Evolutionary conservation across 2,797 vertebrate species (phyloP), one percentile per base, ranked within the genome.

Genomic region (Cichlasoma orientale): DNA sequence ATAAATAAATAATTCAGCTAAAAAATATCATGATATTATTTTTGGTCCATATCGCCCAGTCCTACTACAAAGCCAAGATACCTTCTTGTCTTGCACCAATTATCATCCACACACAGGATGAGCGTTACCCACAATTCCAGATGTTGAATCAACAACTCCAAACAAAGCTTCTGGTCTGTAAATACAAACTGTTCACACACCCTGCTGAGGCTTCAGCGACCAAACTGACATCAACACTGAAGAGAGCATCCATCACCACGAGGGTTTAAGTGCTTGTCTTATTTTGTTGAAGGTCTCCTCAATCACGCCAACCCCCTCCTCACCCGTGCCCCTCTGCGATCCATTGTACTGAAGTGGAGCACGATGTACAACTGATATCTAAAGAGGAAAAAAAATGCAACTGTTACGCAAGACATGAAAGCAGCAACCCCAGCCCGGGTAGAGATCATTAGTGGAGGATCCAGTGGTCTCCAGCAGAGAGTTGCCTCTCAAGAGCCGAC

Each of bases 361-460:
- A 76, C 55, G 3, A 31, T 75, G 84, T 86, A 82, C 81, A 52
- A 81, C 36, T 75, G 76, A 82, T 89, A 92, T 87, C 73, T 82
- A 54, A 78, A 85, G 59, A 78, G 33, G 33, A 36, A 79, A 53
- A 78, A 72, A 83, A 89, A 87, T 54, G 82, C 83, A 88, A 90
- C 77, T 54, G 80, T 86, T 90, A 90, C 55, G 63, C 82, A 89
- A 93, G 82, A 92, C 92, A 92, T 93, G 88, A 93, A 94, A 93
- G 91, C 81, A 72, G 79, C 29, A 88, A 84, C 80, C 82, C 25
- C 31, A 66, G 83, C 80, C 72, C 16, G 83, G 72, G 82, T 79
- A 83, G 88, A 91, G 90, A 94, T 95, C 92, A 93, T 95, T 95
- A 95, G 92, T 16, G 3, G 82, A 88, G 88, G 92, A 89, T 83